A percentile compares a stretch with the other conserved stretches of the same genome.
Evolutionary conservation across 2,888 invertebrate genomes (phyloP).

Genomic region (Dione vanillae): DNA sequence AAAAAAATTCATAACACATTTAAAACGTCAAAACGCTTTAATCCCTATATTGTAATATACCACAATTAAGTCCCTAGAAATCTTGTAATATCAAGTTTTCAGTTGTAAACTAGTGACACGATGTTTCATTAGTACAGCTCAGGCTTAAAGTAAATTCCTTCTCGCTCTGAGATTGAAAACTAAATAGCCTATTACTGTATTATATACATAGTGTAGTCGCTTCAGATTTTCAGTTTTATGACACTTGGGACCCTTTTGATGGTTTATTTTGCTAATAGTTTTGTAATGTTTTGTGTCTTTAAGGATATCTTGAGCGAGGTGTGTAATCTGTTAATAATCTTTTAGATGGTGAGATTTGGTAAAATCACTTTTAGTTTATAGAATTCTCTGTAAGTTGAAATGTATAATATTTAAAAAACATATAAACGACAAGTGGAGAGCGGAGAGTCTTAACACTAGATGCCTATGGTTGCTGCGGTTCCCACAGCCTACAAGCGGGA

Average conservation of each 20-base stretch:
- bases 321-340: too few species aligned
- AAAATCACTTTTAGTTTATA: too few species aligned
- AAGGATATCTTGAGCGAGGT: neutral
- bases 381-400: too few species aligned
- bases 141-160: slow-evolving; percentile 37
- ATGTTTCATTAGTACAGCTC: slow-evolving; percentile 44
- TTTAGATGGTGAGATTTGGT: too few species aligned
- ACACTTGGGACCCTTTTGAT: neutral
- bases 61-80: slow-evolving; percentile 22
- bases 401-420: too few species aligned
- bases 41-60: slow-evolving; percentile 13
- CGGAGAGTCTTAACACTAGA: too few species aligned
- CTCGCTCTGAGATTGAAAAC: slow-evolving; percentile 41
- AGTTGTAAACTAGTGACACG: slow-evolving; percentile 43
- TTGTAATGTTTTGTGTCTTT: neutral
- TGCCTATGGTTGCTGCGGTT: too few species aligned
- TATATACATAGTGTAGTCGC: neutral
- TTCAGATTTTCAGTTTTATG: slow-evolving; percentile 18
- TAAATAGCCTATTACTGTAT: slow-evolving; percentile 42
- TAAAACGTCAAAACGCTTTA: slow-evolving; percentile 24
- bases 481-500: too few species aligned
- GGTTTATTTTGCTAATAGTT: neutral
- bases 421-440: too few species aligned
- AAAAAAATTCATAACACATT: too few species aligned
- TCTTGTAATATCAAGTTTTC: slow-evolving; percentile 43